A percentile compares a stretch with the other conserved stretches of the same genome.
Conservation (phyloP, 2,888 invertebrate species). For the Anodontia alba region DNA sequence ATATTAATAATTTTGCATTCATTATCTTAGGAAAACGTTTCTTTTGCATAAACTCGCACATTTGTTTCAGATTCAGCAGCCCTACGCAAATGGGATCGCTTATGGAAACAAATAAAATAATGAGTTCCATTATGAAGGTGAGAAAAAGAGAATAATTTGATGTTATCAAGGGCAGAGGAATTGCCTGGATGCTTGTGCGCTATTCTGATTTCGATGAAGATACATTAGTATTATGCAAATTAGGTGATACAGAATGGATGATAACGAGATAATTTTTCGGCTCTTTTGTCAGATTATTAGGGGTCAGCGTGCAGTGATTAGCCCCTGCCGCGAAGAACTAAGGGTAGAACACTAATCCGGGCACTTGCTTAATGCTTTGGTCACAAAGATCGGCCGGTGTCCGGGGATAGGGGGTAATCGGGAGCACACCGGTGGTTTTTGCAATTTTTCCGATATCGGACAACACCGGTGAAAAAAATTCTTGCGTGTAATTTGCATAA, state of each 20-base stretch:
- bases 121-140: constrained; percentile 37
- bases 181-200: background rate
- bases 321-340: background rate
- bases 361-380: constrained; percentile 11
- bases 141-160: constrained; percentile 53
- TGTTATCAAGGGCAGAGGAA: constrained; percentile 33
- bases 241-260: background rate
- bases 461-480: too few relatives aligned
- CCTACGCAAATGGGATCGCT: constrained; percentile 4
- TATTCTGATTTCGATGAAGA: background rate
- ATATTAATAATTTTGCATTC: constrained; percentile 5
- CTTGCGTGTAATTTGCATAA: too few relatives aligned
- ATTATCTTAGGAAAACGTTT: background rate
- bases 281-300: constrained; percentile 1
- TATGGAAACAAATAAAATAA: background rate
- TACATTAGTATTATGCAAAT: background rate
- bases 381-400: too few relatives aligned
- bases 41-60: constrained; percentile 7
- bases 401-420: too few relatives aligned
- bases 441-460: too few relatives aligned
- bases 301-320: constrained; percentile 10
- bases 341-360: constrained; percentile 2
- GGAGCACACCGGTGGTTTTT: too few relatives aligned
- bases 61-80: background rate
- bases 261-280: constrained; percentile 10